Evolutionary conservation across 1,140 invertebrate species (phyloP), one percentile per base, ranked within the genome.

Genomic region (Leptinotarsa texana): DNA sequence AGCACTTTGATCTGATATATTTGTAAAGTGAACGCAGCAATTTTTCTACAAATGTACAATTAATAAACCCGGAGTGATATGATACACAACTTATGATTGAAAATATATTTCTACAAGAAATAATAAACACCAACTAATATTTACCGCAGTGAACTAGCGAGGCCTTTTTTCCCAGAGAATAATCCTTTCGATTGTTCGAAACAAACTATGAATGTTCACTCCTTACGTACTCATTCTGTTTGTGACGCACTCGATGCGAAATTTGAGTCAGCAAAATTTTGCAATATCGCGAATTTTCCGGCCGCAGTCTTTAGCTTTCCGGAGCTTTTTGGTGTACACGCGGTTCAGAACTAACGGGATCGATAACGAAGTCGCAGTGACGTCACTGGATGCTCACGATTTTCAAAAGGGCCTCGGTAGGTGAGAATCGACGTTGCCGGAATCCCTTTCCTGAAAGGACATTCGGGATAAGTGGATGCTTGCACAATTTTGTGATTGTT

Each of bases 361-460:
- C 82, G 82, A 83, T 83, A 83, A 80, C 81, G 81, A 81, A 80
- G 81, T 82, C 82, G 82, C 82, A 83, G 79, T 83, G 82, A 83
- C 81, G 82, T 83, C 81, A 83, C 75, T n/a, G 15, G 47, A 57
- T 63, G 57, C 33, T 67, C 63, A 33, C 17, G 42, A 68, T 42
- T 17, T 68, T 68, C 33, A 24, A 68, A 68, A 68, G 66, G 24
- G 27, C 33, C 42, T 68, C 66, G 18, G 51, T 57, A 57, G 17
- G 17, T 57, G 51, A 15, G 51, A 57, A 1, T 17, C 51, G n/a
- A 57, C 6, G n/a, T 57, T 57, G 51, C 6, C 51, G n/a, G 51
- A 57, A 2, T 42, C 33, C 0, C 33, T 11, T 42, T 42, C 33
- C 33, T 11, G 33, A 42, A 42, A 42, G 33, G 8, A 11, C 0